Evolutionary conservation across 2,797 vertebrate species (phyloP).

Genomic region (Oryzias sinensis): DNA sequence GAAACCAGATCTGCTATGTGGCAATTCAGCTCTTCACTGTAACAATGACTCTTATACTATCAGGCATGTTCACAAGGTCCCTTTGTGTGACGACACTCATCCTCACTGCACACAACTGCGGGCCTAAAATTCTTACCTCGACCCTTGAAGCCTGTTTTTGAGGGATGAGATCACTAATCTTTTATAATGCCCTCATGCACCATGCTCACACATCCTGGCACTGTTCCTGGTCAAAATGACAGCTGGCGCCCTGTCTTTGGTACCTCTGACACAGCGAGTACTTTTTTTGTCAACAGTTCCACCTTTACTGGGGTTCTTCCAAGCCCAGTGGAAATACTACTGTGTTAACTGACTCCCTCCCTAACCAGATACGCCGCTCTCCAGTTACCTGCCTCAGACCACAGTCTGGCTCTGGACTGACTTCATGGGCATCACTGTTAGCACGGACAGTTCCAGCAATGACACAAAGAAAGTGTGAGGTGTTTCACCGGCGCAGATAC

Average conservation of each 20-base stretch:
- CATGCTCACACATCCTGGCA: conserved; percentile 40
- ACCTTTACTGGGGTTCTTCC: conserved; percentile 61
- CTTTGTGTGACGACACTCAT: background rate
- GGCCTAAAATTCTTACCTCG: background rate
- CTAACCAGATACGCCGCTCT: conserved; percentile 61
- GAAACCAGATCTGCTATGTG: conserved; percentile 64
- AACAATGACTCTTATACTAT: conserved; percentile 34
- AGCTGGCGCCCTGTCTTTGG: conserved; percentile 62
- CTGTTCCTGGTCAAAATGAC: conserved; percentile 56
- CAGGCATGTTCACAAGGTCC: conserved; percentile 2
- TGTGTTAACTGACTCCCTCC: conserved; percentile 64
- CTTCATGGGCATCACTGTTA: conserved; percentile 16
- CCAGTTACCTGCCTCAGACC: conserved; percentile 53
- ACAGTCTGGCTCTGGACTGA: conserved; percentile 24
- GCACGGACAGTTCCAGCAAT: conserved; percentile 24
- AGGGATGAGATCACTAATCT: background rate
- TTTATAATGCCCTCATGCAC: background rate
- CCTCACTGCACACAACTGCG: background rate
- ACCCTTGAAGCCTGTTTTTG: background rate
- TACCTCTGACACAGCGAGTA: conserved; percentile 57
- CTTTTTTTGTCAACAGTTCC: conserved; percentile 38
- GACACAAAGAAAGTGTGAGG: background rate
- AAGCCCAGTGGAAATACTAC: conserved; percentile 39
- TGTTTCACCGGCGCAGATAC: too few relatives aligned
- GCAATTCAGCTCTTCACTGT: conserved; percentile 55